phyloP scores from a whole-genome alignment of 2,797 vertebrate genomes.

The Todus mexicanus region DNA sequence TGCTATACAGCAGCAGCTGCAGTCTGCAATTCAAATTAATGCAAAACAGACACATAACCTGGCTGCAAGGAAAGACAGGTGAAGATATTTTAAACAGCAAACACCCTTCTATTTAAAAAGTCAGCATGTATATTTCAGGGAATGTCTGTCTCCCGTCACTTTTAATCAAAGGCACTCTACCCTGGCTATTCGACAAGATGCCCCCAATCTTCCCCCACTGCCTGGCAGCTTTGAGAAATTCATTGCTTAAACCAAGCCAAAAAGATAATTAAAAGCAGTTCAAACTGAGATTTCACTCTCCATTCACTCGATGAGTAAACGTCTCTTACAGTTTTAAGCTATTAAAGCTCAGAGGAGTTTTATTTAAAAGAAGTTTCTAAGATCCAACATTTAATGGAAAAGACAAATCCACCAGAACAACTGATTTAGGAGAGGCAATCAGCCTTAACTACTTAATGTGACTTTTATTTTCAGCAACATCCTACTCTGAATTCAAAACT shows the following conservation, averaged over 20 bases:
- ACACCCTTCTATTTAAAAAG: neutral
- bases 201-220: neutral
- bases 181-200: neutral
- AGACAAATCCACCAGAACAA: slow-evolving; percentile 33
- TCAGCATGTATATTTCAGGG: neutral
- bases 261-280: slow-evolving; percentile 56
- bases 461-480: slow-evolving; percentile 24
- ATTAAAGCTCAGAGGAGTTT: slow-evolving; percentile 26
- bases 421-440: slow-evolving; percentile 6
- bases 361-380: slow-evolving; percentile 1
- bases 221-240: slow-evolving; percentile 22
- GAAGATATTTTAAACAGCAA: neutral
- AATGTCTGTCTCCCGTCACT: neutral
- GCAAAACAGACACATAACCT: slow-evolving; percentile 7
- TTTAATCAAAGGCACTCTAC: slow-evolving; percentile 23
- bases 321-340: slow-evolving; percentile 35
- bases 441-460: neutral
- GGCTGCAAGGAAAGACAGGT: neutral
- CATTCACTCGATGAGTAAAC: neutral
- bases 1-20: neutral
- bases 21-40: slow-evolving; percentile 25
- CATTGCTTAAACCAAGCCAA: slow-evolving; percentile 29
- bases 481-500: neutral
- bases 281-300: slow-evolving; percentile 33
- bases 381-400: slow-evolving; percentile 3